Conservation (phyloP, 2,888 invertebrate genomes). For the Diaprepes abbreviatus region DNA sequence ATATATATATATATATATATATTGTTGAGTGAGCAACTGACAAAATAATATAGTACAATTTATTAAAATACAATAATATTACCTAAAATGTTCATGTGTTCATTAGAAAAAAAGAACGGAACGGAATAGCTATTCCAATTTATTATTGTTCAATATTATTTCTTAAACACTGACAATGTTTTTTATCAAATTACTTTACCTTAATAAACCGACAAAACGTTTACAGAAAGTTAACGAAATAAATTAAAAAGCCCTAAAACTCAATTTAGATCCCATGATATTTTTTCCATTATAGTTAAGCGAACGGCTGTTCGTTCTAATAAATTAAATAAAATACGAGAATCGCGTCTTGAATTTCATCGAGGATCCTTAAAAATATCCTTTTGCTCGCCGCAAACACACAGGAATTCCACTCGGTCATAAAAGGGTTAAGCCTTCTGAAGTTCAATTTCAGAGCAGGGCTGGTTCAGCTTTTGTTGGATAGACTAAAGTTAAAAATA, state of each 20-base stretch:
- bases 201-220: neutral
- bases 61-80: too few species aligned
- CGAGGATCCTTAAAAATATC: slow-evolving; percentile 24
- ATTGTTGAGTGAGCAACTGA: too few species aligned
- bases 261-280: neutral
- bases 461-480: neutral
- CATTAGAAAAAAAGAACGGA: too few species aligned
- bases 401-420: slow-evolving; percentile 18
- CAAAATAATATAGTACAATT: too few species aligned
- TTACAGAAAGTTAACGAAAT: neutral
- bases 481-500: too few species aligned
- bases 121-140: too few species aligned
- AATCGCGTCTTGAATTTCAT: slow-evolving; percentile 9
- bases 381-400: slow-evolving; percentile 25
- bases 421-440: slow-evolving; percentile 19
- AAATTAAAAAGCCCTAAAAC: neutral
- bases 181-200: neutral
- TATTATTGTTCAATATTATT: too few species aligned
- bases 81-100: too few species aligned
- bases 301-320: neutral
- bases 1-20: too few species aligned
- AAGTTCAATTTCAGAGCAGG: neutral
- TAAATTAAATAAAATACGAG: slow-evolving; percentile 14
- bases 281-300: slow-evolving; percentile 2
- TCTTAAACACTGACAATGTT: too few species aligned